phyloP scores from a whole-genome alignment of 2,113 vertebrate genomes.

The Chlorodrepanis virens region DNA sequence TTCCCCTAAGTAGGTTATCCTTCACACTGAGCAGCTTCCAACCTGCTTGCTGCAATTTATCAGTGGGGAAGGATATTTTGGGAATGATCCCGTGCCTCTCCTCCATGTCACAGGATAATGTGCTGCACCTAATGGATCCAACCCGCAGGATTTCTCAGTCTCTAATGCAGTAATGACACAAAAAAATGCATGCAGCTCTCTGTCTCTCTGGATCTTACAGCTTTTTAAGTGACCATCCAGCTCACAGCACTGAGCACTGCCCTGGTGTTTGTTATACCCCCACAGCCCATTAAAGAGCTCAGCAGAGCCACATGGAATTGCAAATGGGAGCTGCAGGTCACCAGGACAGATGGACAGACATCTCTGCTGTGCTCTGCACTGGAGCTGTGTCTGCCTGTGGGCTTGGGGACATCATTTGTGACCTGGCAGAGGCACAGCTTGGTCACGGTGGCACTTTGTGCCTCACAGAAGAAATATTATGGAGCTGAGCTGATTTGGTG shows the following conservation, averaged over 20 bases:
- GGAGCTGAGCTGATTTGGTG: accelerated
- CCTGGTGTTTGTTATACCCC: neutral
- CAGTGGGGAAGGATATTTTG: constrained; percentile 19
- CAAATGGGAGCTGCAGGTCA: neutral
- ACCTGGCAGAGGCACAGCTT: neutral
- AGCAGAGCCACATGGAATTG: neutral
- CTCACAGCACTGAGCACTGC: neutral
- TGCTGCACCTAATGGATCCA: neutral
- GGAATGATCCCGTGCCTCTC: neutral
- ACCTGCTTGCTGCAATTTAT: constrained; percentile 9
- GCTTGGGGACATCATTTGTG: accelerated
- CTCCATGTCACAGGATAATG: neutral
- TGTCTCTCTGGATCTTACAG: neutral
- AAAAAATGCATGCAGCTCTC: neutral
- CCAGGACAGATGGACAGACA: neutral
- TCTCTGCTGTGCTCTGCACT: accelerated
- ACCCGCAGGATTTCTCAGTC: neutral
- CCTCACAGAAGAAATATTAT: neutral
- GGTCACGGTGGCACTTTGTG: neutral
- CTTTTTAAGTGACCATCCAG: neutral
- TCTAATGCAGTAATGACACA: neutral
- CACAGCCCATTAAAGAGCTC: neutral
- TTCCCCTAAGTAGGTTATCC: constrained; percentile 48
- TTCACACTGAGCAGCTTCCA: neutral
- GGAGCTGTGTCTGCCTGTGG: accelerated